phyloP scores from a whole-genome alignment of 2,888 invertebrate genomes.

The Drosophila neonasuta region DNA sequence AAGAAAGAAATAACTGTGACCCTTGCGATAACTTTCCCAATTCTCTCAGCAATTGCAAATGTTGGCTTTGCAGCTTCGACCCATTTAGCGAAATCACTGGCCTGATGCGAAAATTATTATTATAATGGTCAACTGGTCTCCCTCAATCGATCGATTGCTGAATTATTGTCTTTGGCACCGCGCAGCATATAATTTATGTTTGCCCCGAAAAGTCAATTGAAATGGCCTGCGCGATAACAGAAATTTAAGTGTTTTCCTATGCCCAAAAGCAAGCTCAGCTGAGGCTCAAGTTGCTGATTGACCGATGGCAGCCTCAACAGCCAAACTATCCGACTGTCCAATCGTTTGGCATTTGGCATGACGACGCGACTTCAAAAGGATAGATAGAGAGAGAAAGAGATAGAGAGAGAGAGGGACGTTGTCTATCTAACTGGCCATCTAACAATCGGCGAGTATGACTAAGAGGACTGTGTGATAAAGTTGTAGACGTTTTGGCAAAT shows the following conservation, averaged over 20 bases:
- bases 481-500: conserved; percentile 79
- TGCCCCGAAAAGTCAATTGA: conserved; percentile 75
- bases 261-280: conserved; percentile 21
- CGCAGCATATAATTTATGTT: conserved; percentile 64
- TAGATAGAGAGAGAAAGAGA: background rate
- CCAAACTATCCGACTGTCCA: conserved; percentile 31
- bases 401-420: conserved; percentile 10
- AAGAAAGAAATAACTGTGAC: conserved; percentile 21
- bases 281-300: conserved; percentile 40
- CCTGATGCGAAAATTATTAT: conserved; percentile 79
- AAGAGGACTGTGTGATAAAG: conserved; percentile 71
- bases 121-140: conserved; percentile 55
- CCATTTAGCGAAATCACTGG: conserved; percentile 78
- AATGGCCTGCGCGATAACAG: conserved; percentile 68
- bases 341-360: conserved; percentile 59
- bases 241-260: conserved; percentile 68
- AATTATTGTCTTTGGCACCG: conserved; percentile 71
- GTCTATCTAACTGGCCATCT: conserved; percentile 16
- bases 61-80: conserved; percentile 53
- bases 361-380: conserved; percentile 16
- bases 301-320: conserved; percentile 54
- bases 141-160: conserved; percentile 45
- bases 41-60: conserved; percentile 40
- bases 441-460: conserved; percentile 41
- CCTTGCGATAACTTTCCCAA: conserved; percentile 53